phyloP scores from a whole-genome alignment of 2,113 vertebrate species.

The Aphelocoma coerulescens region DNA sequence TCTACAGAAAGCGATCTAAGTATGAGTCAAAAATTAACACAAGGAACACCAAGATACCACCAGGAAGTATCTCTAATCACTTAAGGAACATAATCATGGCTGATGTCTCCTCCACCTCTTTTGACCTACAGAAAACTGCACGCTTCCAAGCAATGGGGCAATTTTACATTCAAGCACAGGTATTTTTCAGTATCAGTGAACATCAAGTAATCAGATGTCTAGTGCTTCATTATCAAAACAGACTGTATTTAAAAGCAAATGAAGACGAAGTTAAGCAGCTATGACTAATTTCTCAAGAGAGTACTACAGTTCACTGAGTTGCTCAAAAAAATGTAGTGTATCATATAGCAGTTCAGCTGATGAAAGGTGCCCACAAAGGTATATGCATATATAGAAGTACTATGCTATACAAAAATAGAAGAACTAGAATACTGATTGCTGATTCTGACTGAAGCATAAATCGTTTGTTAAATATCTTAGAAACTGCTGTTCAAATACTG shows the following conservation, averaged over 20 bases:
- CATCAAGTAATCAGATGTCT: background rate
- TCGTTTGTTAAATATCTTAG: background rate
- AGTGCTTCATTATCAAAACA: constrained; percentile 4
- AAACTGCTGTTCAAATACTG: background rate
- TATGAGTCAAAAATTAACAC: background rate
- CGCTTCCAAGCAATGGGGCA: background rate
- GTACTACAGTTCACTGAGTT: background rate
- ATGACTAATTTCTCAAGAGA: constrained; percentile 38
- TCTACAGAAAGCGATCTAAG: background rate
- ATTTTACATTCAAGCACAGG: background rate
- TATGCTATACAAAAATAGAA: background rate
- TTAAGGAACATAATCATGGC: background rate
- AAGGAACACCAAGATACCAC: background rate
- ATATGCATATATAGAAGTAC: background rate
- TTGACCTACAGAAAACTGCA: background rate
- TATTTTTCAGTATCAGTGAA: background rate
- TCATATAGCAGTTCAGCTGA: background rate
- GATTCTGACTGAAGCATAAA: background rate
- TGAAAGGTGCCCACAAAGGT: background rate
- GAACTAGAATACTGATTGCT: background rate
- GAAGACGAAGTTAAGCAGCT: constrained; percentile 19
- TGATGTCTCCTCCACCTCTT: background rate
- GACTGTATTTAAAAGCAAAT: constrained; percentile 27
- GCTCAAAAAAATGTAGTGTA: background rate
- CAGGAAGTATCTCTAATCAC: background rate